phyloP scores from a whole-genome alignment of 1,140 invertebrate genomes.

The Onthophagus taurus region DNA sequence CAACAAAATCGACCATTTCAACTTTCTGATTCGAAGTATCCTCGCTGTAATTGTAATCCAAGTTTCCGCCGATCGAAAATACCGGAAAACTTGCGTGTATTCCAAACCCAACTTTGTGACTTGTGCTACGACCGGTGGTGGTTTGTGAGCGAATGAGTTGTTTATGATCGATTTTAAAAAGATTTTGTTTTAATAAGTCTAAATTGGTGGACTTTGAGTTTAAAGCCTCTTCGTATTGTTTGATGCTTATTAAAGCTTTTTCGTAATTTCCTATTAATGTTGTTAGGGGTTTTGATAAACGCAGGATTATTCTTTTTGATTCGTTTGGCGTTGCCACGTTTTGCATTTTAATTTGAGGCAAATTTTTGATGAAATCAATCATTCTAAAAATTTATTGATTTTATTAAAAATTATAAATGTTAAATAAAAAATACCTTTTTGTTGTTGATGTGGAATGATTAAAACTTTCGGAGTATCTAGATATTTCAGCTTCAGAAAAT shows the following conservation, averaged over 20 bases:
- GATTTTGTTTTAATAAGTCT: not conserved
- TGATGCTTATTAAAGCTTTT: not conserved
- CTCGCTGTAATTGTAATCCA: too few relatives aligned
- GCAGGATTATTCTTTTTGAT: conserved; percentile 4
- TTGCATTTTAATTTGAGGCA: not conserved
- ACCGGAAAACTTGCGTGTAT: too few relatives aligned
- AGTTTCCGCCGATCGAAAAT: too few relatives aligned
- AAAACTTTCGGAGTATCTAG: conserved; percentile 25
- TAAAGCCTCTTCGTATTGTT: conserved; percentile 5
- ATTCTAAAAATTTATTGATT: conserved; percentile 1
- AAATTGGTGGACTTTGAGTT: not conserved
- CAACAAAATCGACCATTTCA: too few relatives aligned
- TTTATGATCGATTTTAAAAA: too few relatives aligned
- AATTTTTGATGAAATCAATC: not conserved
- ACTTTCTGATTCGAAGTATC: too few relatives aligned
- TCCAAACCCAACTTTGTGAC: too few relatives aligned
- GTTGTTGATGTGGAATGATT: conserved; percentile 18
- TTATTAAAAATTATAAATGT: not conserved
- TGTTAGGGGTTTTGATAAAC: conserved; percentile 2
- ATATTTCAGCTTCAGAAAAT: conserved; percentile 12
- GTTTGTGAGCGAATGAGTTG: too few relatives aligned
- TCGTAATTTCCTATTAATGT: conserved; percentile 2
- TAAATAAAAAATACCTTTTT: not conserved
- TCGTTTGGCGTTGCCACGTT: conserved; percentile 3
- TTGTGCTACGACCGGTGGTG: too few relatives aligned